Percentiles rank a stretch among this genome's conserved stretches.
These are phyloP conservation scores for Drosophila setifemur DNA, from an alignment of 1,140 invertebrate species.

Conservation along the genomic window DNA sequence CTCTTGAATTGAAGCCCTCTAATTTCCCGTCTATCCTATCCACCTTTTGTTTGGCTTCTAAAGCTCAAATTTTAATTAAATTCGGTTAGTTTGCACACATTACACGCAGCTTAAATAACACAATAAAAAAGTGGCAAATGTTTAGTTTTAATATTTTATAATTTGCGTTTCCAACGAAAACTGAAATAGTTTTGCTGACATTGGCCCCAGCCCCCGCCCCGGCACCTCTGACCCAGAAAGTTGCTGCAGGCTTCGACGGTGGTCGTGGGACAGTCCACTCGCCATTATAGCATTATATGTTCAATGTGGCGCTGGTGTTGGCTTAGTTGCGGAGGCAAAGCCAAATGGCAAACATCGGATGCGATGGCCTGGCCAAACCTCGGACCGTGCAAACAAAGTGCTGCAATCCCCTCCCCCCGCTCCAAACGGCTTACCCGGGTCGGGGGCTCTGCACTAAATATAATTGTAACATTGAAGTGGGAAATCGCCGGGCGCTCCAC, in stretches of 20 bases:
- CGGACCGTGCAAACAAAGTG: conserved; percentile 13
- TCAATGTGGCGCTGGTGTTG: conserved; percentile 28
- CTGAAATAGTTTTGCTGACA: conserved; percentile 56
- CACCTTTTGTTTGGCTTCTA: not conserved
- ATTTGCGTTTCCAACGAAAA: conserved; percentile 53
- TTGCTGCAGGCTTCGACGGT: not conserved
- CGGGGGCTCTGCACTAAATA: conserved; percentile 42
- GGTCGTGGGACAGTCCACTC: not conserved
- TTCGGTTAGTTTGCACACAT: conserved; percentile 50
- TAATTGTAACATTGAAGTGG: conserved; percentile 65
- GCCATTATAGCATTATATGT: conserved; percentile 23
- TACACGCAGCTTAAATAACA: conserved; percentile 40
- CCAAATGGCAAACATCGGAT: conserved; percentile 43
- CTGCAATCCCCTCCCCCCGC: conserved; percentile 3
- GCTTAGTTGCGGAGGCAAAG: conserved; percentile 38
- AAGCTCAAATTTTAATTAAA: conserved; percentile 11
- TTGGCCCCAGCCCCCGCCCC: conserved; percentile 8
- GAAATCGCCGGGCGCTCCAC: conserved; percentile 55
- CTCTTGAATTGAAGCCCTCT: not conserved
- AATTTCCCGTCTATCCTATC: not conserved
- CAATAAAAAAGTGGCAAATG: conserved; percentile 25
- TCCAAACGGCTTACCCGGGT: conserved; percentile 22
- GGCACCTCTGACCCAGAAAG: conserved; percentile 38
- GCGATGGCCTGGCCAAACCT: conserved; percentile 21
- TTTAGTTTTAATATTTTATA: conserved; percentile 63